Percentiles rank a stretch among this genome's conserved stretches.
These are phyloP conservation scores for Sebastes hubbsi DNA, from an alignment of 2,797 vertebrate genomes.

Conservation along the genomic window DNA sequence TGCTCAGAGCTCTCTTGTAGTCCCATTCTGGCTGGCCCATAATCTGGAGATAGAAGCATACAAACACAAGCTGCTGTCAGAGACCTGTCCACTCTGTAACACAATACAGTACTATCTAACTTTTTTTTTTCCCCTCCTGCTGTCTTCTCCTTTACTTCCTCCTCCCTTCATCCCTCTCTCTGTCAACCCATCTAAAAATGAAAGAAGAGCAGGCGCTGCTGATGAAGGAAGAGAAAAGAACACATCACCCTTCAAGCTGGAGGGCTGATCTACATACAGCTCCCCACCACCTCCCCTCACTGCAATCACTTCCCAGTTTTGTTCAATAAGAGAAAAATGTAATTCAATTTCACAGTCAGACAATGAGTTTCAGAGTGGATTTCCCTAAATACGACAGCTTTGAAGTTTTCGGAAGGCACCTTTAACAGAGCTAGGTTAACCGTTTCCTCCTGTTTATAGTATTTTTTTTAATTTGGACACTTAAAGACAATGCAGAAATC, in stretches of 20 bases:
- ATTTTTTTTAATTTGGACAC: background rate
- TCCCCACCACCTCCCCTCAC: background rate
- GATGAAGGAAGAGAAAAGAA: constrained; percentile 49
- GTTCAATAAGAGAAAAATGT: constrained; percentile 21
- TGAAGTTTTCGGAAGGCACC: background rate
- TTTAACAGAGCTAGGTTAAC: background rate
- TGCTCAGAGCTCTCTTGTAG: constrained; percentile 85
- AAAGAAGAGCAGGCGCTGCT: constrained; percentile 50
- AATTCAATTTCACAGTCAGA: constrained; percentile 60
- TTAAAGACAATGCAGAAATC: constrained; percentile 9
- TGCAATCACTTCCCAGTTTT: constrained; percentile 31
- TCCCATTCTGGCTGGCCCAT: constrained; percentile 90
- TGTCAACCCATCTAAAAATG: constrained; percentile 31
- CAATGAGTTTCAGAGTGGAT: background rate
- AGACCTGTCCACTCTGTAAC: constrained; percentile 6
- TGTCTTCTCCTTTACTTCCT: background rate
- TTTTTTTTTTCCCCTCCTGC: constrained; percentile 22
- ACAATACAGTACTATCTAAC: background rate
- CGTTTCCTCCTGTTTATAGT: background rate
- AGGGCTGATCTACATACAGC: constrained; percentile 62
- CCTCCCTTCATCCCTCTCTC: background rate
- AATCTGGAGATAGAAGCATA: constrained; percentile 79
- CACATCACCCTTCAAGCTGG: constrained; percentile 44
- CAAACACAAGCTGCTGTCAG: constrained; percentile 46
- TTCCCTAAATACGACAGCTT: background rate